Percentiles rank a stretch among this genome's conserved stretches.
Evolutionary conservation across 2,888 invertebrate genomes (phyloP).

Genomic region (Callosobruchus maculatus): DNA sequence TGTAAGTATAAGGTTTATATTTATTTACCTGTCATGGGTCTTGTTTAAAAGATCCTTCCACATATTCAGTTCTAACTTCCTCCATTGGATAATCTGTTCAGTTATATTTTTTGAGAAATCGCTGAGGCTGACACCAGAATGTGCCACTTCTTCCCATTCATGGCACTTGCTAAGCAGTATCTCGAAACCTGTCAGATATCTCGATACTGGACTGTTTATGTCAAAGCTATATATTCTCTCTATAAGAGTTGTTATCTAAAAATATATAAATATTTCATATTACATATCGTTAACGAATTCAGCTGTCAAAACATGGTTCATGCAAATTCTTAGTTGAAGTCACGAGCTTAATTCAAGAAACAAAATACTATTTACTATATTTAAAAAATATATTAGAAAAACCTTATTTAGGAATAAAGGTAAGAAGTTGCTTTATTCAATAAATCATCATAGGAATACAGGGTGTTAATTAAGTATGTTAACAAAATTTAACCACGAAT

Average conservation of each 20-base stretch:
- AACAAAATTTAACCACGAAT: too few species aligned
- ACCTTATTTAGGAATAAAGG: too few species aligned
- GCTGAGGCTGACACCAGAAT: conserved; percentile 77
- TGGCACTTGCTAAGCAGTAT: conserved; percentile 78
- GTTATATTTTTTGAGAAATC: conserved; percentile 71
- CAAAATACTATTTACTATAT: too few species aligned
- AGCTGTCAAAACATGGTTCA: too few species aligned
- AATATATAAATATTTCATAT: conserved; percentile 5
- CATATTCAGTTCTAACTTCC: conserved; percentile 80
- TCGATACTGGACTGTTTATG: conserved; percentile 77
- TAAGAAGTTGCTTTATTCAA: too few species aligned
- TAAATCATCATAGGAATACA: too few species aligned
- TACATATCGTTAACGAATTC: too few species aligned
- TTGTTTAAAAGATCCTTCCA: conserved; percentile 83
- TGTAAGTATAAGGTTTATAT: neutral
- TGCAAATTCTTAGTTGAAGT: too few species aligned
- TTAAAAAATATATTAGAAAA: too few species aligned
- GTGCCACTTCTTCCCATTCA: conserved; percentile 92
- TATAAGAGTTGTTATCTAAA: conserved; percentile 63
- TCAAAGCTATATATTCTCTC: conserved; percentile 67
- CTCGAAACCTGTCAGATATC: conserved; percentile 88
- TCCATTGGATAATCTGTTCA: conserved; percentile 83
- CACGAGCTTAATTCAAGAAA: too few species aligned
- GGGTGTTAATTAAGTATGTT: too few species aligned
- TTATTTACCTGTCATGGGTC: conserved; percentile 57